These are phyloP conservation scores for Protobothrops mucrosquamatus DNA, from an alignment of 2,113 vertebrate species.

Conservation along the genomic window DNA sequence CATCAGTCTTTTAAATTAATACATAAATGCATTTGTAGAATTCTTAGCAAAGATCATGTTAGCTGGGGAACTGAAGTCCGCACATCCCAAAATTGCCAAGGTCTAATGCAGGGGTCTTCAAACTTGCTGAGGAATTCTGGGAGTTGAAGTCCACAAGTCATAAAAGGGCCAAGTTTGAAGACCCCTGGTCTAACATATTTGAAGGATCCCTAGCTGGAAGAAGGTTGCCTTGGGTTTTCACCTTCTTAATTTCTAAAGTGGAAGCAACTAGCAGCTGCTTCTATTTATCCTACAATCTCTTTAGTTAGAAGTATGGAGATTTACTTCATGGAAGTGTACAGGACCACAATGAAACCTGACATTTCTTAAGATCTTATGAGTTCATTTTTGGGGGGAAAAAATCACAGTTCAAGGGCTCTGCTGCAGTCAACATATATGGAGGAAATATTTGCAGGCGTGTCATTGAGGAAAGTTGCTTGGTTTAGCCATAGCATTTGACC, in stretches of 20 bases:
- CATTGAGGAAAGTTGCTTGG: background rate
- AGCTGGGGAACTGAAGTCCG: background rate
- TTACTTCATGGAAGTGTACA: background rate
- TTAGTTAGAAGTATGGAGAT: background rate
- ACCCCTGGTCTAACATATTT: background rate
- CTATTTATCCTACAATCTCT: background rate
- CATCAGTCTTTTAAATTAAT: background rate
- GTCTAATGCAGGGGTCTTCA: too few species aligned
- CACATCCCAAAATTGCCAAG: background rate
- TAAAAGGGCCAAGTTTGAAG: too few species aligned
- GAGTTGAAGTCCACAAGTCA: too few species aligned
- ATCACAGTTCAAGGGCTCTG: slow-evolving; percentile 52
- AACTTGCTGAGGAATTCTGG: too few species aligned
- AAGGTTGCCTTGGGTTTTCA: background rate
- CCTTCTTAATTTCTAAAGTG: slow-evolving; percentile 45
- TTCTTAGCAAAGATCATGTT: background rate
- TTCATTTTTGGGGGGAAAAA: slow-evolving; percentile 34
- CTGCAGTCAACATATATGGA: slow-evolving; percentile 41
- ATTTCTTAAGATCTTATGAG: slow-evolving; percentile 27
- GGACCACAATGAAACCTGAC: background rate
- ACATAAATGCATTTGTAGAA: background rate
- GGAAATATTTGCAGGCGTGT: background rate
- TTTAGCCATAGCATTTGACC: background rate
- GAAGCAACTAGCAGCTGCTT: background rate
- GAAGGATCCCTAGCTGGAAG: background rate